These are phyloP conservation scores for Sminthurinus aureus DNA, from an alignment of 2,888 invertebrate genomes.

Conservation along the genomic window DNA sequence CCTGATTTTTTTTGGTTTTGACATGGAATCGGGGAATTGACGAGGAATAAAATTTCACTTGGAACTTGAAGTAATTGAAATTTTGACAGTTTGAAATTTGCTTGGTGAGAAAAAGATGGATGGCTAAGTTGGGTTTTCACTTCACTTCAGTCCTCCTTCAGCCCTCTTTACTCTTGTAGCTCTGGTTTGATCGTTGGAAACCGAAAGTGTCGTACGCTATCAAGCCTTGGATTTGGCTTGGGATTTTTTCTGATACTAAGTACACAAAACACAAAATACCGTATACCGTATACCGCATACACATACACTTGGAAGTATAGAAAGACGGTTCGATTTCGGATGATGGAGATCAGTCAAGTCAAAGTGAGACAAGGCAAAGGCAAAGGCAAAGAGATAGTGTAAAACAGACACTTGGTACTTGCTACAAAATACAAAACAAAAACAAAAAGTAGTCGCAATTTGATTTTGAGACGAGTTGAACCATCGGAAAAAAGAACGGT, in stretches of 20 bases:
- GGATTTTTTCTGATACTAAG: constrained; percentile 2
- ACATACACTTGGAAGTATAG: constrained; percentile 10
- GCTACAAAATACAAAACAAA: constrained; percentile 34
- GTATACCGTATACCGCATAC: too few species aligned
- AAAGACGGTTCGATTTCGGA: background rate
- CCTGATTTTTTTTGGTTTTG: background rate
- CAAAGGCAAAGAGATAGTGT: background rate
- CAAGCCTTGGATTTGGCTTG: background rate
- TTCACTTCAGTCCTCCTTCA: too few species aligned
- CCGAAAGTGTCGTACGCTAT: too few species aligned
- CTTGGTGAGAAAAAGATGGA: constrained; percentile 41
- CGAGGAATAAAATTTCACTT: constrained; percentile 22
- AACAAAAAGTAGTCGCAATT: constrained; percentile 42
- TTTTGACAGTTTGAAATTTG: constrained; percentile 45
- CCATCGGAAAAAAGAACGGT: constrained; percentile 58
- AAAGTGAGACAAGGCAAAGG: constrained; percentile 12
- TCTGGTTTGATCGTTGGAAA: background rate
- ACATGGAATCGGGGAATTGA: background rate
- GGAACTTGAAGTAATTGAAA: constrained; percentile 40
- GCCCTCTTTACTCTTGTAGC: background rate
- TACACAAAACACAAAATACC: too few species aligned
- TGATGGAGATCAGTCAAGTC: constrained; percentile 29
- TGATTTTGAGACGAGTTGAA: constrained; percentile 38
- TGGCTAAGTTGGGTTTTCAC: constrained; percentile 1
- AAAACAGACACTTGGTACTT: too few species aligned